Evolutionary conservation across 2,888 invertebrate species (phyloP).

Genomic region (Phytoseiulus persimilis): DNA sequence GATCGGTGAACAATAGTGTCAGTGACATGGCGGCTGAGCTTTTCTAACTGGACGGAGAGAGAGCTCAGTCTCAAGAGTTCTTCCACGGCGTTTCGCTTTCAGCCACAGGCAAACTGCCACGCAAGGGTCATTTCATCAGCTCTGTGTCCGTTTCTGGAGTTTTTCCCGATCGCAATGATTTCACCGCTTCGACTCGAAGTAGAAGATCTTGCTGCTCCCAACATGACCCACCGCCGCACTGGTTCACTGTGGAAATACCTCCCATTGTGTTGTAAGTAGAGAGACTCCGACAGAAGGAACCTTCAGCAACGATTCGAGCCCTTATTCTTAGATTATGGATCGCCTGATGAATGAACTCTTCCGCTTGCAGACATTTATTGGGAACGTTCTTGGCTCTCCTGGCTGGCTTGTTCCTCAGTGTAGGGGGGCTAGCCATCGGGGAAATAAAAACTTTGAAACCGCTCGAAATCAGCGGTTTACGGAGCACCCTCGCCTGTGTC

Average conservation of each 20-base stretch:
- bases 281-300: too few relatives aligned
- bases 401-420: slow-evolving; percentile 16
- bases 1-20: too few relatives aligned
- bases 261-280: slow-evolving; percentile 15
- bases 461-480: slow-evolving; percentile 16
- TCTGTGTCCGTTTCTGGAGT: neutral
- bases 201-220: slow-evolving; percentile 19
- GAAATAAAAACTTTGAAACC: neutral
- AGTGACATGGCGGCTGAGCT: too few relatives aligned
- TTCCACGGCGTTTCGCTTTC: neutral
- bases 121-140: neutral
- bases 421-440: neutral
- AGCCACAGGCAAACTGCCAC: neutral
- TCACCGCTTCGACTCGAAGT: slow-evolving; percentile 24
- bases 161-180: neutral
- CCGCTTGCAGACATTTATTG: neutral
- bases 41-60: too few relatives aligned
- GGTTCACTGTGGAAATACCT: slow-evolving; percentile 19
- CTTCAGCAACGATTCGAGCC: too few relatives aligned
- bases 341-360: neutral
- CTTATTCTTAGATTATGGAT: neutral
- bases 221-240: slow-evolving; percentile 20
- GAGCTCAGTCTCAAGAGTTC: too few relatives aligned
- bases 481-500: slow-evolving; percentile 9
- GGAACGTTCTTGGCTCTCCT: slow-evolving; percentile 34